Evolutionary conservation across 2,113 vertebrate species (phyloP).

Genomic region (Pollachius pollachius): DNA sequence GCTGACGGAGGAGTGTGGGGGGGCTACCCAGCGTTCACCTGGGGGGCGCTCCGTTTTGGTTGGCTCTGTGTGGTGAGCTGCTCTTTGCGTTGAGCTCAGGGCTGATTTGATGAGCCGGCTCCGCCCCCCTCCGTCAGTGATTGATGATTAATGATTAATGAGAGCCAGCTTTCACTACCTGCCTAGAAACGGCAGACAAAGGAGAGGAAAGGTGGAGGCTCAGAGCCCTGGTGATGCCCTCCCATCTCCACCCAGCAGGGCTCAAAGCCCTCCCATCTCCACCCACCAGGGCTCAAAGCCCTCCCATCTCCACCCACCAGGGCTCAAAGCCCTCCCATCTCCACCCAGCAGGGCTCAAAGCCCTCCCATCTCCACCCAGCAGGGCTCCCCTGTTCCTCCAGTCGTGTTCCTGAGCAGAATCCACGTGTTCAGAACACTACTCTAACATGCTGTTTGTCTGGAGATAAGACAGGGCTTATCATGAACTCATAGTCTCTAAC

Average conservation of each 20-base stretch:
- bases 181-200: constrained; percentile 73
- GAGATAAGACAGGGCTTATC: constrained; percentile 7
- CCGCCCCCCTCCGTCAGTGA: constrained; percentile 85
- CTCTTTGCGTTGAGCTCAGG: constrained; percentile 85
- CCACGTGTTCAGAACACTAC: no score
- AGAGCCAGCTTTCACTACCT: constrained; percentile 69
- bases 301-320: no score
- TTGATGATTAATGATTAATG: constrained; percentile 98
- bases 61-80: neutral
- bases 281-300: no score
- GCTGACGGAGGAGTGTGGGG: constrained; percentile 85
- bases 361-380: no score
- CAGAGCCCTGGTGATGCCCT: constrained; percentile 34
- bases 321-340: no score
- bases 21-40: constrained; percentile 97
- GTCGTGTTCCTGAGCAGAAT: no score
- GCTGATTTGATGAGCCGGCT: constrained; percentile 91
- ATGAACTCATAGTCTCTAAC: neutral
- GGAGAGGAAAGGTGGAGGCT: constrained; percentile 39
- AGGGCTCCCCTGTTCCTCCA: neutral
- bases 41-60: no score
- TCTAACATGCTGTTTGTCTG: neutral
- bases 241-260: no score
- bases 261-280: constrained; percentile 11
- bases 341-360: no score